Evolutionary conservation across 1,140 invertebrate genomes (phyloP).

Genomic region (Aphelenchoides besseyi): DNA sequence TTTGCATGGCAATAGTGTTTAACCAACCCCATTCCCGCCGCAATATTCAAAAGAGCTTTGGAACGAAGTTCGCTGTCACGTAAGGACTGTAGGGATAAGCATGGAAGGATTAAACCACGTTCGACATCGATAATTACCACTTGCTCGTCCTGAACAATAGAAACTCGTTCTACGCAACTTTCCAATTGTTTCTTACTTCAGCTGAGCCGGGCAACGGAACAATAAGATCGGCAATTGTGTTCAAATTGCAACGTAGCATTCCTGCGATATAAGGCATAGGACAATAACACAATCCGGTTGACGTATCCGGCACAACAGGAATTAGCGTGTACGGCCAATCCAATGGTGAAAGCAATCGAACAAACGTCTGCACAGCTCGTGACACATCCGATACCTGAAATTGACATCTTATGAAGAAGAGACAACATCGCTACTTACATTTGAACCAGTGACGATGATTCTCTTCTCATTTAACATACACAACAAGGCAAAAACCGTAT

Average conservation of each 20-base stretch:
- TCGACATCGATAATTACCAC: slow-evolving; percentile 40
- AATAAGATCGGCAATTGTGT: background rate
- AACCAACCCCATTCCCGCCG: slow-evolving; percentile 27
- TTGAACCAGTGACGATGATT: slow-evolving; percentile 41
- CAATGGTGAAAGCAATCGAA: slow-evolving; percentile 37
- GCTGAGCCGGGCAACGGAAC: slow-evolving; percentile 20
- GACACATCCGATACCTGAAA: slow-evolving; percentile 39
- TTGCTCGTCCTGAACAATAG: slow-evolving; percentile 38
- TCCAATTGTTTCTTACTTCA: slow-evolving; percentile 3
- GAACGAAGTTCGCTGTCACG: slow-evolving; percentile 34
- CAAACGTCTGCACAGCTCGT: slow-evolving; percentile 39
- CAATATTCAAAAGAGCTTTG: slow-evolving; percentile 39
- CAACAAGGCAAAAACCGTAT: slow-evolving; percentile 37
- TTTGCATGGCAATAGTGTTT: background rate
- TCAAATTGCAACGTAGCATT: slow-evolving; percentile 44
- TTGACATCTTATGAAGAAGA: slow-evolving; percentile 9
- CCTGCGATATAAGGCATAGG: slow-evolving; percentile 46
- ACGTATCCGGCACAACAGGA: slow-evolving; percentile 36
- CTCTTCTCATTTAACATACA: slow-evolving; percentile 45
- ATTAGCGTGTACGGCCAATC: slow-evolving; percentile 49
- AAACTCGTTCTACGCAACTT: too few relatives aligned
- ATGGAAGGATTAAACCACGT: slow-evolving; percentile 39
- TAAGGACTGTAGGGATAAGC: slow-evolving; percentile 15
- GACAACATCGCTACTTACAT: slow-evolving; percentile 27
- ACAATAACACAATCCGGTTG: background rate